These are phyloP conservation scores for Epinephelus lanceolatus DNA, from an alignment of 2,113 vertebrate genomes.

Conservation along the genomic window DNA sequence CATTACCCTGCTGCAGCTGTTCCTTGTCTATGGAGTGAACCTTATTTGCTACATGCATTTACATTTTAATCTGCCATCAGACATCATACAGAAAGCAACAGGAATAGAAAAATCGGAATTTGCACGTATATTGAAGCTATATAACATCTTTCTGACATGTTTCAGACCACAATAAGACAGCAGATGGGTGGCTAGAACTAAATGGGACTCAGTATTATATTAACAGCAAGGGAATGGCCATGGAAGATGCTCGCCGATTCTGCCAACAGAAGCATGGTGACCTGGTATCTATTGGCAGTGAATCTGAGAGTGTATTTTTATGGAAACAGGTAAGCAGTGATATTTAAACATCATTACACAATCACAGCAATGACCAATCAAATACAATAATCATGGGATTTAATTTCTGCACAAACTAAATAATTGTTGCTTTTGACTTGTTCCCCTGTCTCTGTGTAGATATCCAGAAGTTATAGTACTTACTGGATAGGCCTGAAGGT, in stretches of 20 bases:
- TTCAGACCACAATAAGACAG: conserved; percentile 84
- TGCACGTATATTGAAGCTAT: not conserved
- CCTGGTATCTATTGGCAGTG: conserved; percentile 85
- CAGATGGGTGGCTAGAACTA: conserved; percentile 88
- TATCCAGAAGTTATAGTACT: conserved; percentile 35
- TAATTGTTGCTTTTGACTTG: not conserved
- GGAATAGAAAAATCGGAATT: no score
- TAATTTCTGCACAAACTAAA: not conserved
- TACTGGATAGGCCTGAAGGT: conserved; percentile 90
- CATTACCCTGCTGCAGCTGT: no score
- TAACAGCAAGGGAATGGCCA: conserved; percentile 66
- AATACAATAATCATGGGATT: not conserved
- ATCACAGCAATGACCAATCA: not conserved
- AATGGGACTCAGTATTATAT: conserved; percentile 89
- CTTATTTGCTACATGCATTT: no score
- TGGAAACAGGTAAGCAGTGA: conserved; percentile 83
- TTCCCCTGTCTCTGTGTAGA: conserved; percentile 48
- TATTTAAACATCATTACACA: not conserved
- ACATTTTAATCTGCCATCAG: no score
- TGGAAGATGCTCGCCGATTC: conserved; percentile 85
- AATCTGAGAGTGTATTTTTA: conserved; percentile 89
- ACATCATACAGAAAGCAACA: no score
- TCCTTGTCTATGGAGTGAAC: no score
- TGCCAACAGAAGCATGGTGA: conserved; percentile 88
- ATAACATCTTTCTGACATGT: not conserved